Evolutionary conservation across 2,797 vertebrate species (phyloP), one percentile per base, ranked within the genome.

Genomic region (Spheniscus humboldti): DNA sequence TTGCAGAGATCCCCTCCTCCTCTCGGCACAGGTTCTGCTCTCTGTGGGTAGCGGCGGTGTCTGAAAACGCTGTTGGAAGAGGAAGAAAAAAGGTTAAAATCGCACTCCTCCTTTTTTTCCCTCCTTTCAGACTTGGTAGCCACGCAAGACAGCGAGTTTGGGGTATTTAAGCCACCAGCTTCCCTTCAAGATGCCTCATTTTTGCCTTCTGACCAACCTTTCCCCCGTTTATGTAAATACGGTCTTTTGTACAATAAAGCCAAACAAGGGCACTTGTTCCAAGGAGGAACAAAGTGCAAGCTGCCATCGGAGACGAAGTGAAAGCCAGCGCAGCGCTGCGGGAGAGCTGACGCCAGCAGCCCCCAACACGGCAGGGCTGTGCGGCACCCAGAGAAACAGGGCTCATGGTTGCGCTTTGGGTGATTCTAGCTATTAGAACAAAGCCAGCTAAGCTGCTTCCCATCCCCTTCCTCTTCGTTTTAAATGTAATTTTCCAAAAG

Each of bases 361-460:
- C 18, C 55, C 63, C 10, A 3, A 69, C 17, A 8, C 11, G 4
- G 59, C 47, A 28, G 67, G 56, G 67, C 86, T 56, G 75, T 6
- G 19, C 23, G 9, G 66, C 92, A 52, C 50, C 87, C 85, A 8
- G 84, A 11, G 2, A 71, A 77, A 69, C 45, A 25, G 56, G 71
- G 91, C 76, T 89, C 87, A 56, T 37, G 80, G 68, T 63, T 82
- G 60, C 18, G 16, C 85, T 73, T 19, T 28, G n/a, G 94, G 64
- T 85, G 95, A 90, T 95, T 91, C 90, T 86, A 74, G 93, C 68
- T 94, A 69, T 87, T 91, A 86, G 92, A 94, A 96, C 83, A 96
- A 94, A 94, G 93, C 91, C 89, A 79, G 93, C 62, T 94, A 96
- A 96, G 94, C 95, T 79, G 53, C 84, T 91, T 85, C 87, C 75